Conservation (phyloP, 2,113 vertebrate species). For the Orientallactaga bullata region DNA sequence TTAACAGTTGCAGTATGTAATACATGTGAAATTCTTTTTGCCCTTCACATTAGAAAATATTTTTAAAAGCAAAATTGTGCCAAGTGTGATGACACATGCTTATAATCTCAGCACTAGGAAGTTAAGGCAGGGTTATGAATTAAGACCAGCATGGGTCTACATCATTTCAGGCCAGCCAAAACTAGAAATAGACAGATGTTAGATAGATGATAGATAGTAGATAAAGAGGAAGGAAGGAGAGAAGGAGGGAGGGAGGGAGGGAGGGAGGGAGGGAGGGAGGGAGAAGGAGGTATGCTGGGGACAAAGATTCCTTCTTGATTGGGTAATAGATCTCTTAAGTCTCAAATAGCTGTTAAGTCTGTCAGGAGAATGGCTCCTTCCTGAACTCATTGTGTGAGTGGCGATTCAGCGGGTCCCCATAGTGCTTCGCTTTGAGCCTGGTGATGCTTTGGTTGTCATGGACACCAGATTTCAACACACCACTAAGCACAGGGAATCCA, state of each 20-base stretch:
- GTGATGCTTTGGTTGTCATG: constrained; percentile 75
- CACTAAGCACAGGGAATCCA: constrained; percentile 73
- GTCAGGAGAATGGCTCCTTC: constrained; percentile 11
- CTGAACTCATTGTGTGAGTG: constrained; percentile 36
- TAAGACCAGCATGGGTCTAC: background rate
- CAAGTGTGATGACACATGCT: background rate
- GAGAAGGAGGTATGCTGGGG: background rate
- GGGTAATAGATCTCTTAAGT: constrained; percentile 21
- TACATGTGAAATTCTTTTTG: constrained; percentile 32
- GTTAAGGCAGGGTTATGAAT: background rate
- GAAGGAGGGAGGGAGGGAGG: no score
- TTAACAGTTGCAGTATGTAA: background rate
- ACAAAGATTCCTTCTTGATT: constrained; percentile 17
- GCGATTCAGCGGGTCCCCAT: constrained; percentile 57
- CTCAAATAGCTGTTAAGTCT: constrained; percentile 46
- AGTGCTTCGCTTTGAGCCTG: constrained; percentile 72
- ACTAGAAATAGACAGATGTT: background rate
- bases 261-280: no score
- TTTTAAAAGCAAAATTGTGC: constrained; percentile 46
- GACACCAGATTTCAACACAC: constrained; percentile 79
- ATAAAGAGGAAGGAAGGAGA: no score
- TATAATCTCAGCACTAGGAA: background rate
- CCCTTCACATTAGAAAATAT: constrained; percentile 27
- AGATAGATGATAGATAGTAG: no score
- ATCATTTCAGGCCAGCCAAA: background rate